These are phyloP conservation scores for Dryomyza anilis DNA, from an alignment of 2,888 invertebrate species.

Conservation along the genomic window DNA sequence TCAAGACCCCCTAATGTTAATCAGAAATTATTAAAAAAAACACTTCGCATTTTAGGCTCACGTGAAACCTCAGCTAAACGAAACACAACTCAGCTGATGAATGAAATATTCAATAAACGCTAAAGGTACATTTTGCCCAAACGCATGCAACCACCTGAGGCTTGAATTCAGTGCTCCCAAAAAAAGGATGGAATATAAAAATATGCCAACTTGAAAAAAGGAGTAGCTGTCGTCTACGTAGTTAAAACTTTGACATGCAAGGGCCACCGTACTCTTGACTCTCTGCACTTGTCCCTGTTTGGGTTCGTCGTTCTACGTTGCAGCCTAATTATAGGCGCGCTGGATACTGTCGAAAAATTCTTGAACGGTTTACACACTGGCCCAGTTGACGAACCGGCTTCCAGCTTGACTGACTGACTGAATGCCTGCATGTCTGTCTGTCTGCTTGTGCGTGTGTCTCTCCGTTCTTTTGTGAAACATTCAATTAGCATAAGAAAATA, in stretches of 20 bases:
- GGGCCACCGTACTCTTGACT: neutral
- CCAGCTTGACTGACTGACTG: neutral
- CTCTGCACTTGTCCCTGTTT: neutral
- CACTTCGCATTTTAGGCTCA: too few species aligned
- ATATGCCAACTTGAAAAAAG: neutral
- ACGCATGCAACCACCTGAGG: neutral
- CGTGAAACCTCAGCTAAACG: neutral
- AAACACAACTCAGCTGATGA: constrained; percentile 8
- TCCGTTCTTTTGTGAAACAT: constrained; percentile 11
- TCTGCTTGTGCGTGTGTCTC: neutral
- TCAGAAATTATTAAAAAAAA: constrained; percentile 4
- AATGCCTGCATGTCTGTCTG: neutral
- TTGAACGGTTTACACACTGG: neutral
- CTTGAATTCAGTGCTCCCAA: too few species aligned
- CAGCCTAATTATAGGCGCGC: constrained; percentile 24
- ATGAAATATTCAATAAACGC: constrained; percentile 18
- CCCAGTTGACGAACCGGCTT: neutral
- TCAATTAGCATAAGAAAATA: constrained; percentile 17
- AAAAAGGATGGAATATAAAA: neutral
- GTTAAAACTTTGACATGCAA: constrained; percentile 31
- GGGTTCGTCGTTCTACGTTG: neutral
- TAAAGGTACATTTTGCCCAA: constrained; percentile 18
- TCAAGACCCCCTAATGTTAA: constrained; percentile 24
- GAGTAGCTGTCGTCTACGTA: constrained; percentile 29
- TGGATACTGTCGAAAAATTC: constrained; percentile 7